Conservation (phyloP, 2,113 vertebrate species). For the Syrrhaptes paradoxus region DNA sequence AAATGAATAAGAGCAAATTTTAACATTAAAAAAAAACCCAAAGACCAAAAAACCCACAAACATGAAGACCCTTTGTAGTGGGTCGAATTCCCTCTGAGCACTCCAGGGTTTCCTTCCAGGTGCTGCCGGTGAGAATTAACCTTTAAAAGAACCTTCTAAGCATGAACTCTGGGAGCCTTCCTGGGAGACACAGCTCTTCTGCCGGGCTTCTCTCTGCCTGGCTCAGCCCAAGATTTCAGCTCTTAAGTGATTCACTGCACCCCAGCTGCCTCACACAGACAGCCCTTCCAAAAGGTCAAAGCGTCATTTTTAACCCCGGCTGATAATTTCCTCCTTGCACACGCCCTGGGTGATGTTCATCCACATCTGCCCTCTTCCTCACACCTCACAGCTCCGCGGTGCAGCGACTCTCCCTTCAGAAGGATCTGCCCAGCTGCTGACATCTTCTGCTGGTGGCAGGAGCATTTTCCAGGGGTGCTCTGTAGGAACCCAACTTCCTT, state of each 20-base stretch:
- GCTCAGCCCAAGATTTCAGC: not conserved
- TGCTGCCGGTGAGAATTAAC: slow-evolving; percentile 15
- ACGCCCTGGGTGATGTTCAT: not conserved
- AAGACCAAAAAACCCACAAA: not conserved
- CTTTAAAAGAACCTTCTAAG: not conserved
- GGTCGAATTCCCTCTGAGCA: not conserved
- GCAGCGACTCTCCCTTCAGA: not conserved
- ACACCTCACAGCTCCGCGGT: not conserved
- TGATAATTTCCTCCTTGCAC: not conserved
- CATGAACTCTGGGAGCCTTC: not conserved
- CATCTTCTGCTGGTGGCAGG: accelerated
- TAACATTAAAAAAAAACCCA: not conserved
- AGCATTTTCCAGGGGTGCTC: not conserved
- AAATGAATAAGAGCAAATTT: slow-evolving; percentile 22
- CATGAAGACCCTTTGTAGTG: not conserved
- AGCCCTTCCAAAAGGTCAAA: not conserved
- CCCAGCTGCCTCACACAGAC: not conserved
- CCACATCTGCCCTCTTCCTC: not conserved
- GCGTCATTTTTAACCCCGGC: not conserved
- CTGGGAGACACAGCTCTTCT: not conserved
- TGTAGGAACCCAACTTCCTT: not conserved
- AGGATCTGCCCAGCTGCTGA: not conserved
- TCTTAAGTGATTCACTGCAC: not conserved
- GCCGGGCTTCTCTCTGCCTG: not conserved
- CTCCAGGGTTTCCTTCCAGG: not conserved